Base-by-base conservation (phyloP, 2,113 vertebrate genomes). In the Eptesicus fuscus region DNA sequence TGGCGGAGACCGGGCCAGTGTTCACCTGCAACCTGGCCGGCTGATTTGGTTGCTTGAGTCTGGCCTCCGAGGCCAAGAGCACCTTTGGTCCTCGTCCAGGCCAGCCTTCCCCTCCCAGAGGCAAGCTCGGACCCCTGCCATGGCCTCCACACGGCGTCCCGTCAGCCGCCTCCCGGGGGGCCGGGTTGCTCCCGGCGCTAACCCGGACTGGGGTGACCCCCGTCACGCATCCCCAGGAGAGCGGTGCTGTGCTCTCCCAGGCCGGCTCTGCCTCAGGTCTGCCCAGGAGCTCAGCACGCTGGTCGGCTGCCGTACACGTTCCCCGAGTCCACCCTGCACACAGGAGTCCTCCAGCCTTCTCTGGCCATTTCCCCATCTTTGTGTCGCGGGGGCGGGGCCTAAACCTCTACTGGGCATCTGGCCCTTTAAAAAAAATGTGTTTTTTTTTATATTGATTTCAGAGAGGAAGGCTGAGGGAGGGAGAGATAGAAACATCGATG, bases 191-290 rank as follows among this genome's bases (percentile, higher is more conserved):
- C 37, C 5, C 11, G 17, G 0, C 6, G 28, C n/a, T 59, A 83
- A 28, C 49, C 69, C 20, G 40, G 71, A 16, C 59, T 4, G 17
- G 28, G 20, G 6, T 78, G 92, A 88, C 14, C 91, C 78, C 76
- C 13, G 0, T 17, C 73, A n/a, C 28, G 16, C 59, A 32, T 8
- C 25, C 40, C 51, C 71, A 5, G 6, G 82, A 44, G 30, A 77
- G 42, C 8, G 6, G 1, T 0, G 7, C 9, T 1, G 30, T 0
- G 2, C 25, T 35, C 49, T 9, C n/a, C 18, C 5, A 18, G 73
- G 17, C 20, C 2, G 37, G 91, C 9, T 4, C 49, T 5, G 5
- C 23, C 73, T 0, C 18, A 7, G 14, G 11, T 83, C 67, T 14
- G 28, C 20, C 4, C 25, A 6, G 0, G 80, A 42, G n/a, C 73